Conservation (phyloP, 2,888 invertebrate genomes). For the Gonocerus acuteangulatus region DNA sequence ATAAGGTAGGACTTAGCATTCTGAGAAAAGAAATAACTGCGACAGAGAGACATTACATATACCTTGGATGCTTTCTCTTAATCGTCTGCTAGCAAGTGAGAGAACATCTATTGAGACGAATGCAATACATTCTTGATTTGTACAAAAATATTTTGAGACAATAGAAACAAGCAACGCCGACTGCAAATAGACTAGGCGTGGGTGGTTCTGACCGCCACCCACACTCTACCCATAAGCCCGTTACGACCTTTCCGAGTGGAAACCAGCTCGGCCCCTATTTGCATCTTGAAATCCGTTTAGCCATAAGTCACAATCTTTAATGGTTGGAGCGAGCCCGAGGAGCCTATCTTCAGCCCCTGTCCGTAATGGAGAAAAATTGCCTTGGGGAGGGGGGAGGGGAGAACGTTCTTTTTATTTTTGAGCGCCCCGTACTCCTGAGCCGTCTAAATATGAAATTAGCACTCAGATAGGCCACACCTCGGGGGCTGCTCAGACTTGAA, state of each 20-base stretch:
- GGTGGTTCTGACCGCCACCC: slow-evolving; percentile 3
- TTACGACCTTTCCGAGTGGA: slow-evolving; percentile 5
- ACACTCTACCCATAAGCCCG: background rate
- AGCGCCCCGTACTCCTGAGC: background rate
- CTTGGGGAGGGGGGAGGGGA: too few species aligned
- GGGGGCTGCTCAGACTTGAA: background rate
- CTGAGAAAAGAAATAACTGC: too few species aligned
- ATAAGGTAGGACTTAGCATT: too few species aligned
- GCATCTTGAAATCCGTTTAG: slow-evolving; percentile 22
- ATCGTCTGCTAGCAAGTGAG: too few species aligned
- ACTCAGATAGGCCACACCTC: slow-evolving; percentile 7
- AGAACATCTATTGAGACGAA: too few species aligned
- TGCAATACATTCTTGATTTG: too few species aligned
- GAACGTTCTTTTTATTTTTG: slow-evolving; percentile 3
- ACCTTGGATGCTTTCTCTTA: too few species aligned
- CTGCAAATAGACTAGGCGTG: too few species aligned
- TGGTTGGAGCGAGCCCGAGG: background rate
- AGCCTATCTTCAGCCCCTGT: background rate
- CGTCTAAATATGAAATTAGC: slow-evolving; percentile 14
- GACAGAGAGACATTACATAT: too few species aligned
- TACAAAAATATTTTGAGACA: too few species aligned
- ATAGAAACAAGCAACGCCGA: too few species aligned
- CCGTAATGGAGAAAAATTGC: slow-evolving; percentile 9
- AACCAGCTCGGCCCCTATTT: slow-evolving; percentile 4
- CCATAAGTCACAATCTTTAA: slow-evolving; percentile 23